These are phyloP conservation scores for Melipona quadrifasciata DNA, from an alignment of 1,140 invertebrate genomes.

Conservation along the genomic window DNA sequence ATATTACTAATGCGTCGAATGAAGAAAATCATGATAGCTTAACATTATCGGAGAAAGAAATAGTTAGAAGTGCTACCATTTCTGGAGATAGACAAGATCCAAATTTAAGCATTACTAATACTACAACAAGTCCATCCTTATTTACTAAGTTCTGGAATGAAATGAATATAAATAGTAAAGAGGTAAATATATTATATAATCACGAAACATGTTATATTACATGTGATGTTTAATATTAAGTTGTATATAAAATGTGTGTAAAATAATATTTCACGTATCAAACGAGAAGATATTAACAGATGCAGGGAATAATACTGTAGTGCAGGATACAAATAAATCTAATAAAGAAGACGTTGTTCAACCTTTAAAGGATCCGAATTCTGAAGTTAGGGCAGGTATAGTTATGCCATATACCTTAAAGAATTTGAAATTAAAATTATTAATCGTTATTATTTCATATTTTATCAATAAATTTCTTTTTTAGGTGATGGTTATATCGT, in stretches of 20 bases:
- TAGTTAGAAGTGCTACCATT: conserved; percentile 60
- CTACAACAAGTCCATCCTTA: conserved; percentile 69
- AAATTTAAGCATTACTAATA: conserved; percentile 74
- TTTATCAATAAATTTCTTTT: conserved; percentile 80
- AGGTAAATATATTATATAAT: conserved; percentile 36
- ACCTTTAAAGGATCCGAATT: conserved; percentile 76
- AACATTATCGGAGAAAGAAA: conserved; percentile 67
- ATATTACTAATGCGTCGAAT: conserved; percentile 71
- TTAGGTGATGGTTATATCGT: conserved; percentile 97
- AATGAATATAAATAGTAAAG: conserved; percentile 52
- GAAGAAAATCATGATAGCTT: conserved; percentile 75
- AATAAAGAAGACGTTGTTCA: conserved; percentile 72
- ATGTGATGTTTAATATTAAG: conserved; percentile 1
- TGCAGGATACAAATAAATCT: conserved; percentile 57
- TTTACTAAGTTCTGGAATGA: conserved; percentile 76
- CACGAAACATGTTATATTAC: conserved; percentile 3
- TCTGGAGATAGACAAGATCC: conserved; percentile 62
- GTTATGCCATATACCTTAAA: background rate
- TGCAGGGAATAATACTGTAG: conserved; percentile 62
- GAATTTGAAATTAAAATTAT: conserved; percentile 2
- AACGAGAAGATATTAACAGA: conserved; percentile 46
- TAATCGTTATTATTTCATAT: conserved; percentile 2
- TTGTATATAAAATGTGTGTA: conserved; percentile 2
- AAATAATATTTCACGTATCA: conserved; percentile 47
- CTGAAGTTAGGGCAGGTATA: conserved; percentile 80